phyloP scores from a whole-genome alignment of 2,888 invertebrate genomes.

The Rambutsinella grinnellia region DNA sequence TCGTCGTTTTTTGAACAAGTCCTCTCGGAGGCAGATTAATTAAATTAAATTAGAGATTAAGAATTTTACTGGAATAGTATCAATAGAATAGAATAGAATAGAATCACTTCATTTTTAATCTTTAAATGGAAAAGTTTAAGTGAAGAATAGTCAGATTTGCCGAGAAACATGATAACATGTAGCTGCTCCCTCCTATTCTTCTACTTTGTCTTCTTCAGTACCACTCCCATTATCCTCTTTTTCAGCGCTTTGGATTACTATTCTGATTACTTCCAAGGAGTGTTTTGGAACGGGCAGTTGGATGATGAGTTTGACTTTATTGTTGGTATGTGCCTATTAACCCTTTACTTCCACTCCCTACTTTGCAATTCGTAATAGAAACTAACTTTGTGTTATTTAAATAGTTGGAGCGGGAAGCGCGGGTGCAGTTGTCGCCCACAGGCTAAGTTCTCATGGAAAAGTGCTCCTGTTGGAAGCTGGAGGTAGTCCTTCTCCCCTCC shows the following conservation, averaged over 20 bases:
- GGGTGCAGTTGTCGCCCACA: conserved; percentile 42
- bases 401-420: conserved; percentile 42
- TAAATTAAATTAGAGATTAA: too few relatives aligned
- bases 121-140: too few relatives aligned
- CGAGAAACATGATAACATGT: conserved; percentile 19
- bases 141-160: too few relatives aligned
- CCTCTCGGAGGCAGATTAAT: too few relatives aligned
- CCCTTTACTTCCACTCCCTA: too few relatives aligned
- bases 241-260: conserved; percentile 42
- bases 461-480: conserved; percentile 50
- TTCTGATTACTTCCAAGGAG: conserved; percentile 31
- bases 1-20: too few relatives aligned
- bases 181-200: conserved; percentile 34
- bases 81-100: too few relatives aligned
- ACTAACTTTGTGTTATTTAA: not conserved
- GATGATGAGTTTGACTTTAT: conserved; percentile 50
- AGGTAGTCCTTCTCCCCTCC: conserved; percentile 10
- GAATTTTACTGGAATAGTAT: too few relatives aligned
- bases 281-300: not conserved
- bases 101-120: too few relatives aligned
- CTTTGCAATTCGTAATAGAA: too few relatives aligned
- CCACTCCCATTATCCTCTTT: conserved; percentile 32
- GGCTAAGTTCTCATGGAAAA: conserved; percentile 39
- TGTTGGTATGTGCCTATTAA: conserved; percentile 54
- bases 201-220: conserved; percentile 38